Conservation (phyloP, 2,113 vertebrate genomes). For the Gasterosteus aculeatus region DNA sequence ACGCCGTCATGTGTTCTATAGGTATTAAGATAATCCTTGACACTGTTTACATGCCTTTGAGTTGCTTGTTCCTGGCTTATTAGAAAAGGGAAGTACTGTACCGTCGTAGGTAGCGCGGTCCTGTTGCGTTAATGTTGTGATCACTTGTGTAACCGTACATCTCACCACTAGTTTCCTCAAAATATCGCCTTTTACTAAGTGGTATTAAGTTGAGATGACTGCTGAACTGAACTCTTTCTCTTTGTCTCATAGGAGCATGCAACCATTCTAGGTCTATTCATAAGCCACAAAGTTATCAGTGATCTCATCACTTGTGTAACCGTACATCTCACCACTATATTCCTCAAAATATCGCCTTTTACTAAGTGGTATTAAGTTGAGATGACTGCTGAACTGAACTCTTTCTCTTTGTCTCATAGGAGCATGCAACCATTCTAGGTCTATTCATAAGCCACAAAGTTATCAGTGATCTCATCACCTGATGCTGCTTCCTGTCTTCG, state of each 20-base stretch:
- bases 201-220: not conserved
- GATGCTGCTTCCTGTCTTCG: constrained; percentile 30
- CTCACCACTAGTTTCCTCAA: not conserved
- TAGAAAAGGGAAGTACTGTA: constrained; percentile 35
- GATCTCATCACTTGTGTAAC: constrained; percentile 23
- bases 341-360: not conserved
- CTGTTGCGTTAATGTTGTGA: constrained; percentile 20
- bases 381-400: not conserved
- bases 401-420: constrained; percentile 29
- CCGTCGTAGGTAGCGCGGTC: not conserved
- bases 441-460: not conserved
- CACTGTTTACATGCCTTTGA: constrained; percentile 50
- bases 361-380: not conserved
- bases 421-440: constrained; percentile 2
- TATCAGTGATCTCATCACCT: constrained; percentile 19
- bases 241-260: constrained; percentile 28
- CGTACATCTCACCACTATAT: not conserved
- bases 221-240: not conserved
- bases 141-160: constrained; percentile 8
- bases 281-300: not conserved
- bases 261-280: not conserved
- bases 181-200: not conserved
- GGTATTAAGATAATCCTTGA: constrained; percentile 68
- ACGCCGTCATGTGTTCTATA: constrained; percentile 65
- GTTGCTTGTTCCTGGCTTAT: constrained; percentile 31